Evolutionary conservation across 64 coral and sea anemone species (phyloP), one percentile per base, ranked within the genome.

Genomic region (Stichodactyla mertensii): DNA sequence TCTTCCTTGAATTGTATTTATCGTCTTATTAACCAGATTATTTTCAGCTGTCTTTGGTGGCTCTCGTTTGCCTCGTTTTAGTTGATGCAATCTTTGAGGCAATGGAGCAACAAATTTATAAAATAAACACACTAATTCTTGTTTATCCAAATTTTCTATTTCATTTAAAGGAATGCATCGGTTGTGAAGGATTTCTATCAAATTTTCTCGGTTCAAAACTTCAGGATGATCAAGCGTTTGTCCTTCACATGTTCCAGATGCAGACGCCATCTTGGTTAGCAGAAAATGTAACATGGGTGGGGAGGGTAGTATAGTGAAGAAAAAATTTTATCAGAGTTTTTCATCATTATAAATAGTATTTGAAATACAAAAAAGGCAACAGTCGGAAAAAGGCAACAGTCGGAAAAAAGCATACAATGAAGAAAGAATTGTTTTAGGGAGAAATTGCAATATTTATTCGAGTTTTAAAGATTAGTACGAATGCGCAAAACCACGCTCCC

Each of bases 1-100:
- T n/a, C 78, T 81, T 19, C 69, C 24, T 12, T 26, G 24, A 11
- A 28, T 74, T 31, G 24, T n/a, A 66, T 66, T 22, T 66, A 5
- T n/a, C 62, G 62, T 66, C 62, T 20, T 74, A 1, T 31, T 74
- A 31, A 5, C 69, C 24, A 27, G 5, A 9, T 15, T 20, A 19
- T 20, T 52, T 54, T 81, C 53, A 81, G 77, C 15, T 5, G 31
- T 51, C 16, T 81, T 81, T 22, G 93, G 86, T 23, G 55, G 52
- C 19, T 52, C 15, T 14, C 93, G 61, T 82, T 89, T 95, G 16
- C 86, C 86, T 15, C 93, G 77, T 52, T 90, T 89, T 22, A 95
- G 89, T 87, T 95, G 93, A 55, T 95, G 93, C 5, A 89, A 55
- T 79, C 93, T 77, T 60, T 95, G 93, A 80, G 93, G 89, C 57